phyloP scores from a whole-genome alignment of 2,888 invertebrate genomes.

The Elegia similella region DNA sequence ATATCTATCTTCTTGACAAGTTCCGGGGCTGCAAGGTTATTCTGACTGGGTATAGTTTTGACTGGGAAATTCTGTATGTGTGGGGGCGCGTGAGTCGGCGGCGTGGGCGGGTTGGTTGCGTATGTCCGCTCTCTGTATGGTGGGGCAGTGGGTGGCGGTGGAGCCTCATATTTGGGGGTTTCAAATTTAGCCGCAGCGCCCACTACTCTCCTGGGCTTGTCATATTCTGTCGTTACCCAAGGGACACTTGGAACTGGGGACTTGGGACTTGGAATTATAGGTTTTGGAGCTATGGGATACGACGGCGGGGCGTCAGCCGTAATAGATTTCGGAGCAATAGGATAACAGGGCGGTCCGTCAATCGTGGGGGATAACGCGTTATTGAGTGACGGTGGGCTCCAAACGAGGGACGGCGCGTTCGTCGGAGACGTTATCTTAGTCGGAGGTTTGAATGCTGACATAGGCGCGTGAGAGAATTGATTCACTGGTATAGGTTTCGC shows the following conservation, averaged over 20 bases:
- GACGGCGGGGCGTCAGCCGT: slow-evolving; percentile 42
- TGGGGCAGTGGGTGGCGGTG: slow-evolving; percentile 31
- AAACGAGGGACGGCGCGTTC: slow-evolving; percentile 55
- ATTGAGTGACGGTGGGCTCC: slow-evolving; percentile 68
- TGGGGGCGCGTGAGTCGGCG: slow-evolving; percentile 43
- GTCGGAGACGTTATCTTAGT: slow-evolving; percentile 66
- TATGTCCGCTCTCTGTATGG: slow-evolving; percentile 39
- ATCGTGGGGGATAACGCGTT: slow-evolving; percentile 49
- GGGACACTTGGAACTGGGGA: slow-evolving; percentile 42
- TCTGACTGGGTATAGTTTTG: slow-evolving; percentile 63
- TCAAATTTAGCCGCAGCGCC: slow-evolving; percentile 78
- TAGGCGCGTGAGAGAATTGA: slow-evolving; percentile 89
- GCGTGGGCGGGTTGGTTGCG: slow-evolving; percentile 44
- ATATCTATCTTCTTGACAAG: slow-evolving; percentile 55
- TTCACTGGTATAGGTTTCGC: slow-evolving; percentile 84
- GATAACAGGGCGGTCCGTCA: slow-evolving; percentile 41
- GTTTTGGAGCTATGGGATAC: slow-evolving; percentile 38
- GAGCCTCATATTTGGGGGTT: slow-evolving; percentile 75
- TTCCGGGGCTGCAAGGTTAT: slow-evolving; percentile 68
- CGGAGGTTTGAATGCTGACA: slow-evolving; percentile 87
- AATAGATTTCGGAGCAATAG: slow-evolving; percentile 38
- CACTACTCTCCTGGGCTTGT: slow-evolving; percentile 70
- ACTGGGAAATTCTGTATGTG: slow-evolving; percentile 48
- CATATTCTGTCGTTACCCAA: slow-evolving; percentile 69
- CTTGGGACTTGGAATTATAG: slow-evolving; percentile 38